These are phyloP conservation scores for Thaleichthys pacificus DNA, from an alignment of 2,797 vertebrate genomes.

Conservation along the genomic window DNA sequence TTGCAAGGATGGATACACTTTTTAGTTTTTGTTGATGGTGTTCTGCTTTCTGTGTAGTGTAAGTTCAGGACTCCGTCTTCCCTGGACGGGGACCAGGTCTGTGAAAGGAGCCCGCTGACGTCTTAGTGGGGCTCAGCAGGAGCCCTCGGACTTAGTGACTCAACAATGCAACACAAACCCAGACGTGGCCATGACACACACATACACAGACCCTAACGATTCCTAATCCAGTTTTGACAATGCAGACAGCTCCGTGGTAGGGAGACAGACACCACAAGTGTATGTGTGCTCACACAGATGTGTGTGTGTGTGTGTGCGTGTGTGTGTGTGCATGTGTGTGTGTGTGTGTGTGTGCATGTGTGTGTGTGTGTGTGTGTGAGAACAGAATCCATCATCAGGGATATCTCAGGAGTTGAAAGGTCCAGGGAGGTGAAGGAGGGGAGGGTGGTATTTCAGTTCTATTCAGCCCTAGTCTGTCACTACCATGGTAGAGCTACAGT, in stretches of 20 bases:
- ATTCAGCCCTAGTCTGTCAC: conserved; percentile 41
- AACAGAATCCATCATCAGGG: not conserved
- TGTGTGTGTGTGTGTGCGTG: not conserved
- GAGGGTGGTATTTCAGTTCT: not conserved
- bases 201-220: not conserved
- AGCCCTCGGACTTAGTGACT: conserved; percentile 29
- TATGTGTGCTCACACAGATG: not conserved
- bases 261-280: not conserved
- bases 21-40: conserved; percentile 49
- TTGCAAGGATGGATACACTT: too few relatives aligned
- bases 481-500: conserved; percentile 42
- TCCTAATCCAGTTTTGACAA: not conserved
- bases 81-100: conserved; percentile 60
- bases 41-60: conserved; percentile 67
- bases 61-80: conserved; percentile 65
- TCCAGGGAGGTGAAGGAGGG: conserved; percentile 14
- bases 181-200: not conserved
- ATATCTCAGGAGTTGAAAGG: not conserved
- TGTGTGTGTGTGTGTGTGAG: not conserved
- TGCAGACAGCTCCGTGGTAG: not conserved
- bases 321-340: too few relatives aligned
- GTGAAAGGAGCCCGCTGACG: conserved; percentile 57
- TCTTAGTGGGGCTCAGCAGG: conserved; percentile 41
- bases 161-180: conserved; percentile 2
- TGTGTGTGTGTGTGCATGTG: not conserved